A percentile compares a stretch with the other conserved stretches of the same genome.
phyloP scores from a whole-genome alignment of 2,888 invertebrate genomes.

The Ditylenchus weischeri region DNA sequence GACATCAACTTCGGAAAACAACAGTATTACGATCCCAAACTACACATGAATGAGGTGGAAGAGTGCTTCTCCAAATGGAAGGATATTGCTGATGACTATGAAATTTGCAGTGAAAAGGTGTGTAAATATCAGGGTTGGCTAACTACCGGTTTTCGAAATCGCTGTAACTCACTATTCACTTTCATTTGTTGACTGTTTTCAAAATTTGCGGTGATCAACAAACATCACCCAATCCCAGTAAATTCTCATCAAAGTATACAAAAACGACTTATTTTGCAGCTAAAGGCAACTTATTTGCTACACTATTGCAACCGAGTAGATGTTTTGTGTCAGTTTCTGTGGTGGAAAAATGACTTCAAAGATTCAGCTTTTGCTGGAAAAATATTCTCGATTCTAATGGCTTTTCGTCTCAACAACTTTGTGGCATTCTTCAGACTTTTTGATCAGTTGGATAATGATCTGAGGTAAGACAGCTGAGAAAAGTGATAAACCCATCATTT shows the following conservation, averaged over 20 bases:
- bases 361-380: not conserved
- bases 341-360: not conserved
- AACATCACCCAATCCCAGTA: no score
- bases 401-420: slow-evolving; percentile 1
- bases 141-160: no score
- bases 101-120: slow-evolving; percentile 2
- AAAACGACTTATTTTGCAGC: not conserved
- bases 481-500: no score
- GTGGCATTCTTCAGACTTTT: slow-evolving; percentile 4
- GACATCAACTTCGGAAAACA: not conserved
- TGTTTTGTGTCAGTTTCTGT: not conserved
- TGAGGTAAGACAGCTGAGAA: not conserved
- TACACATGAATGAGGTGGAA: slow-evolving; percentile 6
- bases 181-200: no score
- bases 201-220: no score
- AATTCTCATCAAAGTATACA: no score
- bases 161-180: no score
- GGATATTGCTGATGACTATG: slow-evolving; percentile 5
- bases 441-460: not conserved
- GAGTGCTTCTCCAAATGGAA: slow-evolving; percentile 7
- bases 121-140: no score
- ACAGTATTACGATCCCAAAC: not conserved
- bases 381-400: not conserved
- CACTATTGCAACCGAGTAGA: slow-evolving; percentile 1
- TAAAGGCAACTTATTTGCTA: slow-evolving; percentile 1